Evolutionary conservation across 2,888 invertebrate species (phyloP), one percentile per base, ranked within the genome.

Genomic region (Nowickia ferox): DNA sequence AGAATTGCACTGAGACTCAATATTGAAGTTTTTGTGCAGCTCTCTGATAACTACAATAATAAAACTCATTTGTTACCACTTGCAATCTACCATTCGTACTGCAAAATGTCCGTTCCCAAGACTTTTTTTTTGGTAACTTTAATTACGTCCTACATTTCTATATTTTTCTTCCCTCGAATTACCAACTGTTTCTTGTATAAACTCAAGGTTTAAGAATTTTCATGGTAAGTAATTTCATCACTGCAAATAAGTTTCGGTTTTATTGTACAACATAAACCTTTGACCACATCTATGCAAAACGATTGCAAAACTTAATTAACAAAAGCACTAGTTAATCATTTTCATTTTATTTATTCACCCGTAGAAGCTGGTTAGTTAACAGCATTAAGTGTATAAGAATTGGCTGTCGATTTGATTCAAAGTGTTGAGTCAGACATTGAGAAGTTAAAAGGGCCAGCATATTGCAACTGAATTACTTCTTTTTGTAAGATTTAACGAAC

Each of bases 181-280:
- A 30, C 5, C 30, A 30, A 30, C 6, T 30, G 30, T 30, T 30
- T 30, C 30, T 30, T 30, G 30, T 30, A 30, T 30, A 30, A 30
- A 30, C 30, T 30, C 6, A 30, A 30, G 6, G 6, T 30, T 30
- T 30, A 30, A 30, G 30, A 5, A 30, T 6, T 30, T 63, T 88
- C 89, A 0, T 87, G 87, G 69, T 89, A 90, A 44, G 89, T 89
- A 46, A 86, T 38, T 1, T 87, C 89, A 84, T 91, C 91, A 42
- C 91, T 91, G 79, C 88, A 91, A 17, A 91, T 88, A 5, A 90
- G 68, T 40, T 84, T 87, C 0, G 90, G 90, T 51, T 88, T 89
- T 22, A 91, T 91, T 2, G 89, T 87, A 22, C 13, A 71, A 69
- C 87, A 90, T 2, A 90, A 87, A 17, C 84, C 78, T 22, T 55